Evolutionary conservation across 2,888 invertebrate genomes (phyloP).

Genomic region (Heliconius sara): DNA sequence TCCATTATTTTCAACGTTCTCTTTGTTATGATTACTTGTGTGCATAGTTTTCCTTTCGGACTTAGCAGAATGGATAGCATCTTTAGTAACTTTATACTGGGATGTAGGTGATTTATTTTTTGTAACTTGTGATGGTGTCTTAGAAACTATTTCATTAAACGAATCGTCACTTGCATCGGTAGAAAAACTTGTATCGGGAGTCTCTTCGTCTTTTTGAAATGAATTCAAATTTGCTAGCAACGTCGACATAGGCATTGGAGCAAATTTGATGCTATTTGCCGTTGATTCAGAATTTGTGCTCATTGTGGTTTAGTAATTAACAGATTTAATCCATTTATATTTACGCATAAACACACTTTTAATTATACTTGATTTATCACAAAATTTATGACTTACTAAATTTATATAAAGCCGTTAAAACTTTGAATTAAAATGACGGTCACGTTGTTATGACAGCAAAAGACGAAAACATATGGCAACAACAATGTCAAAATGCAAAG

Average conservation of each 20-base stretch:
- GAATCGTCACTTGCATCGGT: constrained; percentile 73
- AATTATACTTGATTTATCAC: neutral
- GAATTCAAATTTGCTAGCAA: constrained; percentile 74
- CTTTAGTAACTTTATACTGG: constrained; percentile 57
- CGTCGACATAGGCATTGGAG: constrained; percentile 78
- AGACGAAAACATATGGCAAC: neutral
- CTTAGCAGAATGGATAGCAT: constrained; percentile 56
- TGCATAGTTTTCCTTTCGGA: constrained; percentile 63
- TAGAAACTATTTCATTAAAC: constrained; percentile 57
- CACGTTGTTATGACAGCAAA: constrained; percentile 3
- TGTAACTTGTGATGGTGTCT: constrained; percentile 56
- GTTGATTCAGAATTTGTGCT: constrained; percentile 71
- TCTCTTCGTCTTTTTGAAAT: constrained; percentile 61
- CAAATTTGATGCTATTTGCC: constrained; percentile 74
- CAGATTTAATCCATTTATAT: constrained; percentile 30
- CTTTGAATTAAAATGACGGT: constrained; percentile 11
- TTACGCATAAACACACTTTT: neutral
- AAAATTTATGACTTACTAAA: neutral
- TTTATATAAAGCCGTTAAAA: neutral
- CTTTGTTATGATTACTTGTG: constrained; percentile 62
- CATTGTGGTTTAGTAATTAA: constrained; percentile 55
- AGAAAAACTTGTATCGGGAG: constrained; percentile 66
- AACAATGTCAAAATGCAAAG: neutral
- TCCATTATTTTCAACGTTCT: constrained; percentile 54
- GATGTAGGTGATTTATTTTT: constrained; percentile 61